Evolutionary conservation across 1,140 invertebrate genomes (phyloP).

Genomic region (Antheraea pernyi): DNA sequence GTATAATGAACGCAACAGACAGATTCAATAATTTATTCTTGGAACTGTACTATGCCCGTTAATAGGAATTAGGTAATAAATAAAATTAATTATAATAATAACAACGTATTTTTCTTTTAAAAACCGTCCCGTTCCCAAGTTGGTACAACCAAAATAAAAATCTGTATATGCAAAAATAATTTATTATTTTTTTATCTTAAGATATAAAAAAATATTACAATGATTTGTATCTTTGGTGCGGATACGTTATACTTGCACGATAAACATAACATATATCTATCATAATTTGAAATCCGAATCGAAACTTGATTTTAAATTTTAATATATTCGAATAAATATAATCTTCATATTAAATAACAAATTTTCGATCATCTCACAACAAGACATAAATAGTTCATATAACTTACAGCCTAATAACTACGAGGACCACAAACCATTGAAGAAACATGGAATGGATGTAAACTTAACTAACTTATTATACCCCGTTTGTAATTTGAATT

Average conservation of each 20-base stretch:
- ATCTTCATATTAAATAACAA: not conserved
- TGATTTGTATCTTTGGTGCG: slow-evolving; percentile 2
- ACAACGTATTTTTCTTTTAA: slow-evolving; percentile 30
- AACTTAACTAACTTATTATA: not conserved
- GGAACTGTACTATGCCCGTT: slow-evolving; percentile 73
- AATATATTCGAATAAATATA: not conserved
- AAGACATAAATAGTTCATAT: not conserved
- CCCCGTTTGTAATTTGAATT: not conserved
- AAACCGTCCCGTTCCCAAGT: not conserved
- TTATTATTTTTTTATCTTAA: not conserved
- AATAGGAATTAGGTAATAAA: slow-evolving; percentile 75
- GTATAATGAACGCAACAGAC: not conserved
- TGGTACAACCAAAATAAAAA: not conserved
- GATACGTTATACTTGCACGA: not conserved
- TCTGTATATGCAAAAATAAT: not conserved
- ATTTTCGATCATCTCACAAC: not conserved
- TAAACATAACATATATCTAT: not conserved
- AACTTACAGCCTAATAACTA: not conserved
- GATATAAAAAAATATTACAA: not conserved
- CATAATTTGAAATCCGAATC: not conserved
- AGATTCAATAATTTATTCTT: slow-evolving; percentile 66
- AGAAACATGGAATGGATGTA: not conserved
- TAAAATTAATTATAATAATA: slow-evolving; percentile 72
- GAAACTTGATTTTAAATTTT: not conserved
- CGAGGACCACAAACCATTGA: not conserved